Base-by-base conservation (phyloP, 2,113 vertebrate genomes). In the Anhinga anhinga region DNA sequence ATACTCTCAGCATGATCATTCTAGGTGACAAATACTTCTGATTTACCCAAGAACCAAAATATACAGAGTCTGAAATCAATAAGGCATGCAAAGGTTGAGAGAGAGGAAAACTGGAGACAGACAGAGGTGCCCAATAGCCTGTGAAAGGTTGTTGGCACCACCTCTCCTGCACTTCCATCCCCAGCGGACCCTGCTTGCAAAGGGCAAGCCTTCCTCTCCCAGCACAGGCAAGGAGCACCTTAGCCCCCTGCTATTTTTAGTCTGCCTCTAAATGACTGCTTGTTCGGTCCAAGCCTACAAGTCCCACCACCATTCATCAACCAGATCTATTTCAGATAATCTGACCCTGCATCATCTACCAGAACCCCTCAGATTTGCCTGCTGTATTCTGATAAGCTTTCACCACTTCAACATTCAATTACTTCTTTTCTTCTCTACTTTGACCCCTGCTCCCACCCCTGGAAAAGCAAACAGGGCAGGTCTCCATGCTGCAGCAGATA, bases 21-120 rank as follows among this genome's bases (percentile, higher is more conserved):
- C 73, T 23, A 87, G 86, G 84, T 79, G 91, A 95, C 88, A 94
- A 85, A 89, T 65, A 58, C 78, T 86, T 88, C 74, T 86, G 87
- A 90, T 94, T 88, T 94, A 95, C 58, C 67, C 59, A 63, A 66
- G 81, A 94, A n/a, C 38, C 55, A 86, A 88, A 88, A 91, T 26
- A 91, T 6, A 86, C 4, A 44, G 38, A 84, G 77, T n/a, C 83
- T 79, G 71, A 93, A 95, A 94, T 93, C 94, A 88, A 90, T 93
- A 90, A 95, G 66, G 78, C 86, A 58, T 5, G 3, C n/a, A 93
- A 82, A 93, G 87, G 74, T 55, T 86, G 80, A 59, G 59, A 45
- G 66, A 71, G 34, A 77, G 61, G 40, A 86, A 91, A 89, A 21
- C 50, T 20, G 29, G n/a, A 94, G 76, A 19, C 49, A 58, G 56